Conservation (phyloP, 2,113 vertebrate genomes). For the Eulemur macaco region DNA sequence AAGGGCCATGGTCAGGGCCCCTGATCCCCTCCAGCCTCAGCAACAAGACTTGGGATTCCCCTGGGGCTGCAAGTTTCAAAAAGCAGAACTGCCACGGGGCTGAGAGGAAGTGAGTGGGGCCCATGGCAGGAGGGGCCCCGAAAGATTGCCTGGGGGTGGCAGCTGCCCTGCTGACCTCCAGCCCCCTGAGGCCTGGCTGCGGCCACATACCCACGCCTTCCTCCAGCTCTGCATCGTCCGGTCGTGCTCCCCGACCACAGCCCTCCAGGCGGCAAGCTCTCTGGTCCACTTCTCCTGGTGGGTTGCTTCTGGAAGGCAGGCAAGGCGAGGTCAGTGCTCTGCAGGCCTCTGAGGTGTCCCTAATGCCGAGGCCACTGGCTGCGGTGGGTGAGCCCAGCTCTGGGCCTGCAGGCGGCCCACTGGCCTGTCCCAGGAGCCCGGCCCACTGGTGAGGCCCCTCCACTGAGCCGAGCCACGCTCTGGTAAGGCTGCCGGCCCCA, state of each 20-base stretch:
- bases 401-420: neutral
- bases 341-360: accelerated
- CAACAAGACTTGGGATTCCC: neutral
- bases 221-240: constrained; percentile 91
- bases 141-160: neutral
- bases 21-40: neutral
- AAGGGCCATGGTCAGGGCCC: neutral
- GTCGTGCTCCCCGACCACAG: constrained; percentile 88
- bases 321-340: neutral
- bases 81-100: neutral
- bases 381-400: neutral
- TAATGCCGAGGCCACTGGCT: accelerated
- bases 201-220: constrained; percentile 88
- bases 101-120: neutral
- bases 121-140: neutral
- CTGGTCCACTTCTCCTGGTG: constrained; percentile 82
- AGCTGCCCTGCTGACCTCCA: too few species aligned
- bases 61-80: neutral
- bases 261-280: constrained; percentile 90
- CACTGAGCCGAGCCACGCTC: neutral
- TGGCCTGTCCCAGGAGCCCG: neutral
- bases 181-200: neutral
- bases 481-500: too few species aligned
- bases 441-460: too few species aligned
- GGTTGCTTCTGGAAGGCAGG: constrained; percentile 84